Percentiles rank a stretch among this genome's conserved stretches.
phyloP scores from a whole-genome alignment of 2,797 vertebrate genomes.

The Cossypha niveicapilla region DNA sequence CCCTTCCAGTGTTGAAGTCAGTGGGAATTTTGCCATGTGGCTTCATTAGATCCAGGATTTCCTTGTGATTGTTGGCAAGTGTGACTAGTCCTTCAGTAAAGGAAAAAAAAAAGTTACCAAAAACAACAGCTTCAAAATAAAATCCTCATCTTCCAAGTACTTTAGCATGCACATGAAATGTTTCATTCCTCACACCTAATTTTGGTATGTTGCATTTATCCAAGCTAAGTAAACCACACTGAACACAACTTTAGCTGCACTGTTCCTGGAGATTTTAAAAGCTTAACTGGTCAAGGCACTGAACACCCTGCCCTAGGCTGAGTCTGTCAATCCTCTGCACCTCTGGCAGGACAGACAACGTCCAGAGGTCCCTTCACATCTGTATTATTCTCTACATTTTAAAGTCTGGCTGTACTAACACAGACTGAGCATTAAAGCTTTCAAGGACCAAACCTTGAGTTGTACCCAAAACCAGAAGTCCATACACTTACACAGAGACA shows the following conservation, averaged over 20 bases:
- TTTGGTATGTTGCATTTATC: background rate
- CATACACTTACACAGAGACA: background rate
- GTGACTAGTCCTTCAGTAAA: background rate
- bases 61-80: conserved; percentile 16
- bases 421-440: background rate
- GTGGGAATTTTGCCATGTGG: background rate
- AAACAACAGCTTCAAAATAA: background rate
- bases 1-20: background rate
- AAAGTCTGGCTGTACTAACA: background rate
- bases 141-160: background rate
- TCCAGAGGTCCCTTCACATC: background rate
- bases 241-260: background rate
- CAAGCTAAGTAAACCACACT: background rate
- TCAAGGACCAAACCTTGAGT: background rate
- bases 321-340: background rate
- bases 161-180: background rate
- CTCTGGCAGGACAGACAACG: background rate
- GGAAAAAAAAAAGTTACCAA: background rate
- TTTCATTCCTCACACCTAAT: background rate
- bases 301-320: background rate
- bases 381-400: background rate
- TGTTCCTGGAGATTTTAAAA: background rate
- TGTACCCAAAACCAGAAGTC: background rate
- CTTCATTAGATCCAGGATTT: conserved; percentile 30
- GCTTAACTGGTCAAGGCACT: background rate